Evolutionary conservation across 1,140 invertebrate genomes (phyloP).

Genomic region (Stenopsyche tienmushanensis): DNA sequence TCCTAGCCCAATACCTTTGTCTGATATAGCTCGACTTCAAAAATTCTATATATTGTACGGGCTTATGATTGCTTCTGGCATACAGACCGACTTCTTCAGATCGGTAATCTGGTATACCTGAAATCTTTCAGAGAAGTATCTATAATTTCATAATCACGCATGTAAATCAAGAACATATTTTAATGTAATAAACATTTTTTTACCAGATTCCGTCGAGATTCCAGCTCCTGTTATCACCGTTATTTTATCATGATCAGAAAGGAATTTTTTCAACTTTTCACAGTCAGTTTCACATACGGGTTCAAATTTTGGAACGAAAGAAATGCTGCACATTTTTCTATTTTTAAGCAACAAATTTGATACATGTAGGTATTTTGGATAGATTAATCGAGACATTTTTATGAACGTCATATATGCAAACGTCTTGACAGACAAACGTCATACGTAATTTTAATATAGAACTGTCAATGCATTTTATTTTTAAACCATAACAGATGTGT

Average conservation of each 20-base stretch:
- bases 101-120: slow-evolving; percentile 92
- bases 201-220: slow-evolving; percentile 89
- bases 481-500: no score
- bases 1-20: slow-evolving; percentile 93
- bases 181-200: neutral
- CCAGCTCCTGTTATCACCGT: slow-evolving; percentile 89
- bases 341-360: no score
- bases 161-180: neutral
- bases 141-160: neutral
- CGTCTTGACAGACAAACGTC: no score
- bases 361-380: no score
- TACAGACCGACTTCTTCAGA: slow-evolving; percentile 92
- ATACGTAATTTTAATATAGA: no score
- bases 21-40: slow-evolving; percentile 67
- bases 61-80: slow-evolving; percentile 77
- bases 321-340: slow-evolving; percentile 38
- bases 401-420: no score
- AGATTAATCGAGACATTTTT: no score
- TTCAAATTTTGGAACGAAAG: slow-evolving; percentile 72
- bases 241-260: slow-evolving; percentile 61
- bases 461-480: no score
- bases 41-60: slow-evolving; percentile 85
- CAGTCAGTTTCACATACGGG: slow-evolving; percentile 64
- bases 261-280: slow-evolving; percentile 64
- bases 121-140: slow-evolving; percentile 24